Conservation (phyloP, 2,113 vertebrate species). For the Xiphophorus hellerii region DNA sequence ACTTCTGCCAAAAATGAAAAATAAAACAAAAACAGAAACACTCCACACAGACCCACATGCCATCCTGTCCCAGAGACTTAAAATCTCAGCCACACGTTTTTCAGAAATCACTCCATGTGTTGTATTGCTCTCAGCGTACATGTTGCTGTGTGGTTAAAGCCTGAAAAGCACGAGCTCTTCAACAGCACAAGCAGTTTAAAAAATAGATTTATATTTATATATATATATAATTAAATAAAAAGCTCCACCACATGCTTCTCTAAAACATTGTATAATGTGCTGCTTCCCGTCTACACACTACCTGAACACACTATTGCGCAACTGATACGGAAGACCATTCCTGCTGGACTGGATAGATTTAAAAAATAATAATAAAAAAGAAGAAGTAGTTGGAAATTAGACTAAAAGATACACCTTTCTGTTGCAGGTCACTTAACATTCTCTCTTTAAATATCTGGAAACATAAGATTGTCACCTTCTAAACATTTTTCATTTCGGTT, state of each 20-base stretch:
- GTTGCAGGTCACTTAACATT: background rate
- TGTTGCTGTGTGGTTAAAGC: conserved; percentile 27
- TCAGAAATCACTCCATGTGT: conserved; percentile 23
- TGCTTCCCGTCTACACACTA: conserved; percentile 43
- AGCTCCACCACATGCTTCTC: conserved; percentile 21
- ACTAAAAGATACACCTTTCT: background rate
- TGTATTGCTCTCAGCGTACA: conserved; percentile 34
- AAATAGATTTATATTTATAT: background rate
- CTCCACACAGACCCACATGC: conserved; percentile 5
- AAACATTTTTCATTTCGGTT: background rate
- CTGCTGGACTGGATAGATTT: background rate
- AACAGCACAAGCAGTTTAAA: conserved; percentile 16
- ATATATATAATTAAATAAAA: conserved; percentile 6
- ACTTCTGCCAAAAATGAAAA: background rate
- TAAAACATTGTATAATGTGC: conserved; percentile 25
- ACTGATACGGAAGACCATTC: conserved; percentile 3
- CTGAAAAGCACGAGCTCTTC: conserved; percentile 13
- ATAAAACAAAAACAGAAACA: background rate
- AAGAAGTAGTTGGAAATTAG: background rate
- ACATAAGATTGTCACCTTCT: background rate
- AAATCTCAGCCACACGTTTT: background rate
- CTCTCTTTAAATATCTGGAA: background rate
- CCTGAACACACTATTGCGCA: background rate
- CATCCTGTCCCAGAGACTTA: background rate
- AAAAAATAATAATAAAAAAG: too few species aligned